A percentile compares a stretch with the other conserved stretches of the same genome.
Conservation (phyloP, 2,888 invertebrate species). For the Sicus ferrugineus region DNA sequence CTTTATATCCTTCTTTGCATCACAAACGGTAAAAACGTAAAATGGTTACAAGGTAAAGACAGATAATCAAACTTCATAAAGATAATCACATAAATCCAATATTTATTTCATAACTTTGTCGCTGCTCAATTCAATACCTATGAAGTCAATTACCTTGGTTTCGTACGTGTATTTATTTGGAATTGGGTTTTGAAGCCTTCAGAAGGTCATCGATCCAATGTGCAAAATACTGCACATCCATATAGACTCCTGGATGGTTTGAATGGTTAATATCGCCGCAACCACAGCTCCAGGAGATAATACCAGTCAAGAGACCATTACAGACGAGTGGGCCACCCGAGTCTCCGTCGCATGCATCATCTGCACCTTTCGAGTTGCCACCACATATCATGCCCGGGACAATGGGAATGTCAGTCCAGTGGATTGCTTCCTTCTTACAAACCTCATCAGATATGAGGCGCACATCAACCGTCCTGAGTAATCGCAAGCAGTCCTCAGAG, state of each 20-base stretch:
- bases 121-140: no score
- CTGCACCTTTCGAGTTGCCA: constrained; percentile 76
- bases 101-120: no score
- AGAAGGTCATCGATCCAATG: constrained; percentile 33
- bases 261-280: constrained; percentile 81
- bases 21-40: no score
- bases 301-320: constrained; percentile 72
- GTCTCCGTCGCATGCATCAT: constrained; percentile 84
- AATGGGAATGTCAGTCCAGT: constrained; percentile 8
- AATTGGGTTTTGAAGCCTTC: no score
- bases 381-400: constrained; percentile 73
- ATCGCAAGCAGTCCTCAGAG: constrained; percentile 44
- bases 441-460: constrained; percentile 48
- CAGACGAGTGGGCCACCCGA: constrained; percentile 82
- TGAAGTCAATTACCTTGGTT: no score
- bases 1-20: no score
- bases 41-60: no score
- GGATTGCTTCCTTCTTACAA: constrained; percentile 58
- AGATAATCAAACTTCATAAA: no score
- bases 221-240: constrained; percentile 67
- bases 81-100: no score
- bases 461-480: constrained; percentile 53
- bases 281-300: constrained; percentile 84
- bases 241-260: constrained; percentile 79
- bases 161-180: no score